These are phyloP conservation scores for Maccullochella peelii DNA, from an alignment of 2,113 vertebrate species.

Conservation along the genomic window DNA sequence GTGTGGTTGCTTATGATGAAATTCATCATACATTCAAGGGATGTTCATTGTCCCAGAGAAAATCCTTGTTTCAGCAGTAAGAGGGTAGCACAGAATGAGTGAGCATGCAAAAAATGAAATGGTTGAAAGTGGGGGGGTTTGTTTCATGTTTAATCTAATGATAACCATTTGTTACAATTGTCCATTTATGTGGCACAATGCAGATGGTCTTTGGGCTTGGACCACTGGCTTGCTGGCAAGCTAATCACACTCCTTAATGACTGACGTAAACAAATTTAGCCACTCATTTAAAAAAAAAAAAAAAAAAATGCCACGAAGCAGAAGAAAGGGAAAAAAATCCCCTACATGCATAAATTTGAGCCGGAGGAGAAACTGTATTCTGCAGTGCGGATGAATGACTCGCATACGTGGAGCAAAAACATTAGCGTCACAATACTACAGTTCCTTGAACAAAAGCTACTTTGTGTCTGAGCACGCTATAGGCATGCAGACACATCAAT, in stretches of 20 bases:
- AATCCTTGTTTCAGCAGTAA: neutral
- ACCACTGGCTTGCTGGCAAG: slow-evolving; percentile 28
- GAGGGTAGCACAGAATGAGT: slow-evolving; percentile 5
- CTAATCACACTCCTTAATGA: slow-evolving; percentile 55
- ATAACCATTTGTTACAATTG: slow-evolving; percentile 45
- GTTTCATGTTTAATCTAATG: slow-evolving; percentile 52
- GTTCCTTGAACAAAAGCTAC: slow-evolving; percentile 59
- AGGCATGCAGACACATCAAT: slow-evolving; percentile 11
- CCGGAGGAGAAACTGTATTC: slow-evolving; percentile 56
- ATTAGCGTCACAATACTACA: slow-evolving; percentile 48
- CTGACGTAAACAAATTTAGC: slow-evolving; percentile 65
- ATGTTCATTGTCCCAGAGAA: neutral
- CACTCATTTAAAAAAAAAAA: slow-evolving; percentile 24
- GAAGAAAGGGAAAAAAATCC: slow-evolving; percentile 22
- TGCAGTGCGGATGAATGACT: slow-evolving; percentile 49
- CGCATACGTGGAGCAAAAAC: slow-evolving; percentile 30
- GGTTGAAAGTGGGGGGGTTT: slow-evolving; percentile 19
- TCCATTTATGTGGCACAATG: slow-evolving; percentile 50
- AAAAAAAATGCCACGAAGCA: slow-evolving; percentile 25
- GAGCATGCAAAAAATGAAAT: slow-evolving; percentile 10
- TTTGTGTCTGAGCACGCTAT: slow-evolving; percentile 43
- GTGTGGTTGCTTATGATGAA: neutral
- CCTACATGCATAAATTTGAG: slow-evolving; percentile 40
- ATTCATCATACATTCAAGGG: neutral
- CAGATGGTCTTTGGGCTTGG: slow-evolving; percentile 9